Base-by-base conservation (phyloP, 2,888 invertebrate species). In the Leptinotarsa juncta region DNA sequence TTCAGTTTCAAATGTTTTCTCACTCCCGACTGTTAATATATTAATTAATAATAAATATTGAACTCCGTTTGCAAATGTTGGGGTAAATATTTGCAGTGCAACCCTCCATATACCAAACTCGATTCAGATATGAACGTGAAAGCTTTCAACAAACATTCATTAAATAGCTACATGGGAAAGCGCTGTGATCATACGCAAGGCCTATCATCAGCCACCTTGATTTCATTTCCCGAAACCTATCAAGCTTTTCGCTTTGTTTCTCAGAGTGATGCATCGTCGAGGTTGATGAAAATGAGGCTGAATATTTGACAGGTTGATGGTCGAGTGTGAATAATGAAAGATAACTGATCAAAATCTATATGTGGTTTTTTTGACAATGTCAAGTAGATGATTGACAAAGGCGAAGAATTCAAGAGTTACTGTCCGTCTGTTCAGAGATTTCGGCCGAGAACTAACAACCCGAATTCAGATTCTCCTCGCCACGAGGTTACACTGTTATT, bases 31-130 rank as follows among this genome's bases (percentile, higher is more conserved):
- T 60, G 48, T 57, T 57, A 69, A 49, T 53, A 23, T 48, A 48
- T 23, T 57, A 32, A 62, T 72, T 68, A 72, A 72, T 72, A 65
- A 62, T 67, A 67, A 68, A 72, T 51, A 67, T 57, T 16, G 51
- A 51, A 51, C 68, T 68, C 72, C 23, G 53, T 67, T 53, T 42
- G 32, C 66, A 72, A 72, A 65, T 32, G 72, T 68, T 68, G 60
- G 62, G 60, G 60, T 67, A 72, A 72, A 68, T 68, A 72, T 72
- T 72, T 72, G 65, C 50, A 62, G 53, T 72, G 68, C 5, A 62
- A 51, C 62, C 62, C 65, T 72, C 18, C 42, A 48, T 53, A 32
- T 51, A 26, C 48, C 12, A 3, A 55, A 20, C 42, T 65, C 68
- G 53, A 72, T 72, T 32, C 23, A 68, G 66, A 62, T 68, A 65